Evolutionary conservation across 2,888 invertebrate species (phyloP).

Genomic region (Drosophila formosana): DNA sequence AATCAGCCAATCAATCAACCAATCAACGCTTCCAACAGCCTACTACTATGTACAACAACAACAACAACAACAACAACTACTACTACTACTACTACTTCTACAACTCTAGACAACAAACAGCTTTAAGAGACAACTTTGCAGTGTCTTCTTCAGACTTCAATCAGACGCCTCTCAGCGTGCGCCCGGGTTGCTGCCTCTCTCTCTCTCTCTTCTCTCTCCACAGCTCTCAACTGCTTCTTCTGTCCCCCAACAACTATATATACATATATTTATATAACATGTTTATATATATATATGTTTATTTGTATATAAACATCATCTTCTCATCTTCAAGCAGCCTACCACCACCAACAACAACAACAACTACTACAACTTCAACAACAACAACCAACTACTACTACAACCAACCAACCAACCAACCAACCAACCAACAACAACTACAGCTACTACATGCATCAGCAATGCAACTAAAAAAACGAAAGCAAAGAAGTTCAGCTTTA

Average conservation of each 20-base stretch:
- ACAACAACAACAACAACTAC: slow-evolving; percentile 36
- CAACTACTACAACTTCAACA: slow-evolving; percentile 32
- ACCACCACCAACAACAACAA: slow-evolving; percentile 43
- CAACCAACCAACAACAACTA: slow-evolving; percentile 24
- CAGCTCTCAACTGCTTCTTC: slow-evolving; percentile 51
- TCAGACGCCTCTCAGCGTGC: slow-evolving; percentile 33
- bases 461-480: neutral
- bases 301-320: slow-evolving; percentile 37
- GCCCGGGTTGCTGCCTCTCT: slow-evolving; percentile 24
- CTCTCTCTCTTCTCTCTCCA: slow-evolving; percentile 23
- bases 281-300: neutral
- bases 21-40: slow-evolving; percentile 54
- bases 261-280: slow-evolving; percentile 5
- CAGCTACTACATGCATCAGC: slow-evolving; percentile 17
- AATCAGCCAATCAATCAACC: slow-evolving; percentile 49
- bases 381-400: slow-evolving; percentile 17
- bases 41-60: slow-evolving; percentile 19
- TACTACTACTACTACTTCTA: slow-evolving; percentile 17
- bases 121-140: slow-evolving; percentile 36
- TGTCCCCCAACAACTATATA: slow-evolving; percentile 28
- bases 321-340: slow-evolving; percentile 58
- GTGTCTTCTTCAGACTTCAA: slow-evolving; percentile 22
- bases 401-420: slow-evolving; percentile 24
- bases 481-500: slow-evolving; percentile 9
- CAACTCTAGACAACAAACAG: slow-evolving; percentile 40